Conservation (phyloP, 2,888 invertebrate genomes). For the Fragum whitleyi region DNA sequence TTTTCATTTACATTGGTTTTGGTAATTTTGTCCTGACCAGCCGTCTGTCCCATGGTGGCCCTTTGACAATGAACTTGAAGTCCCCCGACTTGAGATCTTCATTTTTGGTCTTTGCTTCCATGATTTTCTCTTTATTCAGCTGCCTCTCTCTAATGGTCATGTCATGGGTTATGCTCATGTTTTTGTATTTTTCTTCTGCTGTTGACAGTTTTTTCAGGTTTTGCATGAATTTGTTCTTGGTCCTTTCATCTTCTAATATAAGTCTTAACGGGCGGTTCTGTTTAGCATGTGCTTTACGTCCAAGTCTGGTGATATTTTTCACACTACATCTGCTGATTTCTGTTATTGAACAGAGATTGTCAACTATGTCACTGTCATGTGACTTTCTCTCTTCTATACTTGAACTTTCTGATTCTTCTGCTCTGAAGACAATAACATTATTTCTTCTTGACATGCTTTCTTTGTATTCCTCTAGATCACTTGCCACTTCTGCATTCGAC, state of each 20-base stretch:
- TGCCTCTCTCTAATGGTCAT: neutral
- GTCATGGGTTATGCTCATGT: constrained; percentile 9
- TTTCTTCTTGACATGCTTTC: constrained; percentile 9
- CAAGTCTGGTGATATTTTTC: neutral
- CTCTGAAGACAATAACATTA: neutral
- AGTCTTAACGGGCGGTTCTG: neutral
- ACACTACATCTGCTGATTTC: neutral
- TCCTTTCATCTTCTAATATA: constrained; percentile 1
- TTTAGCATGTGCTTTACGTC: neutral
- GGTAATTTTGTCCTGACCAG: neutral
- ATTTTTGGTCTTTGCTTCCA: constrained; percentile 7
- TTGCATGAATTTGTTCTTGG: neutral
- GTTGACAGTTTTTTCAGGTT: neutral
- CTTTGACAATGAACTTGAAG: neutral
- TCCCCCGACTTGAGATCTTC: neutral
- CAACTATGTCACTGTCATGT: neutral
- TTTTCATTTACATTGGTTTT: too few relatives aligned
- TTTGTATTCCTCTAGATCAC: constrained; percentile 3
- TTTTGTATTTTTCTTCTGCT: constrained; percentile 5
- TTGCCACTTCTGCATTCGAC: neutral
- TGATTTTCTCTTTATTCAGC: neutral
- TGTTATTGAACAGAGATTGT: neutral
- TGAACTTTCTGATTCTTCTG: neutral
- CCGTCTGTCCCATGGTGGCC: constrained; percentile 3
- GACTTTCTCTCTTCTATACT: neutral